phyloP scores from a whole-genome alignment of 2,113 vertebrate species.

The Microtus ochrogaster region DNA sequence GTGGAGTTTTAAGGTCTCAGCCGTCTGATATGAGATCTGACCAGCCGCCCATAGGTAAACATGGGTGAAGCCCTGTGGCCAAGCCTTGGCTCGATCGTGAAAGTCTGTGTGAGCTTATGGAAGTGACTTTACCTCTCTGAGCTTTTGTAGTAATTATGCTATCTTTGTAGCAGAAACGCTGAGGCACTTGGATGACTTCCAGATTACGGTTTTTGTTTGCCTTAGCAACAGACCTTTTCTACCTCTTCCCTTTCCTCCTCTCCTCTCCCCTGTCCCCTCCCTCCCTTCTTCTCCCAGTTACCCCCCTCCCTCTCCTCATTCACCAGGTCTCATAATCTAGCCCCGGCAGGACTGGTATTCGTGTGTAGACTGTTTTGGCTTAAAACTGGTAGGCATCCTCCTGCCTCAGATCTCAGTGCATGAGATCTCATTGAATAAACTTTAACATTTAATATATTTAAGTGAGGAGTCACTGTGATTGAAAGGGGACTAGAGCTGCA shows the following conservation, averaged over 20 bases:
- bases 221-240: neutral
- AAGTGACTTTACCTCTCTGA: constrained; percentile 14
- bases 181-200: neutral
- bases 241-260: neutral
- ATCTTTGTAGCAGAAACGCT: neutral
- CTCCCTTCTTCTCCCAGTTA: neutral
- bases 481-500: neutral
- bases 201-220: neutral
- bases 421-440: neutral
- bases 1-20: neutral
- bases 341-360: neutral
- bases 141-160: neutral
- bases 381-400: too few species aligned
- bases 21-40: neutral
- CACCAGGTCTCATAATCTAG: neutral
- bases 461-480: neutral
- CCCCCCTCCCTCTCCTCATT: neutral
- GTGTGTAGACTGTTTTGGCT: neutral
- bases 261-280: too few species aligned
- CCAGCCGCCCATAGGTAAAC: neutral
- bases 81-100: neutral
- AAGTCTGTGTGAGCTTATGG: neutral
- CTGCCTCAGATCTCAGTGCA: neutral
- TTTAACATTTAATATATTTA: neutral
- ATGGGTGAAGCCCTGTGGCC: neutral